A percentile compares a stretch with the other conserved stretches of the same genome.
Evolutionary conservation across 2,113 vertebrate species (phyloP).

Genomic region (Phaethornis superciliosus): DNA sequence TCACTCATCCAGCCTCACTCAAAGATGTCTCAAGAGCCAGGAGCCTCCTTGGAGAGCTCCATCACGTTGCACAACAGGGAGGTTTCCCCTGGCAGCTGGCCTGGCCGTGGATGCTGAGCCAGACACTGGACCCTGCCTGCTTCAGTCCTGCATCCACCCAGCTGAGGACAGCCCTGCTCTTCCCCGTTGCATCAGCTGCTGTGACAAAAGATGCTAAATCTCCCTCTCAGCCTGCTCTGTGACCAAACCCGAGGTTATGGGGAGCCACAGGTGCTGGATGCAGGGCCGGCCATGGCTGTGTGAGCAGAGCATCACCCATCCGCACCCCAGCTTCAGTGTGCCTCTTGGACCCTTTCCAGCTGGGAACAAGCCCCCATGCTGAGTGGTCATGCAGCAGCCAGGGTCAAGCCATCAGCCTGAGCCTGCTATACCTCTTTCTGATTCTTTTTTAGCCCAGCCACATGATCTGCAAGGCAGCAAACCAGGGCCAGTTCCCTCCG

Average conservation of each 20-base stretch:
- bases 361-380: neutral
- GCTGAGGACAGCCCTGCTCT: neutral
- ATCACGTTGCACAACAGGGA: neutral
- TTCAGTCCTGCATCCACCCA: neutral
- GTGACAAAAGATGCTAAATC: neutral
- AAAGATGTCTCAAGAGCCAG: slow-evolving; percentile 31
- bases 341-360: neutral
- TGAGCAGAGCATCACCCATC: neutral
- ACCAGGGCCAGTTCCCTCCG: neutral
- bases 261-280: neutral
- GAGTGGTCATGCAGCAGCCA: neutral
- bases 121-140: slow-evolving; percentile 8
- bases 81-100: slow-evolving; percentile 11
- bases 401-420: neutral
- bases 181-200: neutral
- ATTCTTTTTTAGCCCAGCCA: neutral
- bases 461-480: rapidly evolving
- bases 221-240: neutral
- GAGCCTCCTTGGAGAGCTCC: slow-evolving; percentile 47
- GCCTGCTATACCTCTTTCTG: neutral
- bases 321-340: rapidly evolving
- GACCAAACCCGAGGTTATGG: neutral
- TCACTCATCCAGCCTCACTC: neutral
- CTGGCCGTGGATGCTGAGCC: neutral
- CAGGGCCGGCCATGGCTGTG: neutral